Evolutionary conservation across 2,888 invertebrate genomes (phyloP).

Genomic region (Ceramica pisi): DNA sequence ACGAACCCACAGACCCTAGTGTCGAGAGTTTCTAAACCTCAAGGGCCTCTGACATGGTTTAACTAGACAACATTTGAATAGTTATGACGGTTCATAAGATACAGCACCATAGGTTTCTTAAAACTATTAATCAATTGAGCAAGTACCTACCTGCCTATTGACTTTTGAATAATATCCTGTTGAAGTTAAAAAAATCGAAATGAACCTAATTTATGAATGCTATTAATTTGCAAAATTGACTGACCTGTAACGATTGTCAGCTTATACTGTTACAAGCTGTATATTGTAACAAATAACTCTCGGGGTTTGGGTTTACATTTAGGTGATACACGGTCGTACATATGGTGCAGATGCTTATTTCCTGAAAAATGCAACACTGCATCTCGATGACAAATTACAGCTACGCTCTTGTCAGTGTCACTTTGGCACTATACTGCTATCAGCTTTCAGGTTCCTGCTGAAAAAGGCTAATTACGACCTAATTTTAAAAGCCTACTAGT

Average conservation of each 20-base stretch:
- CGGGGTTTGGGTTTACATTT: background rate
- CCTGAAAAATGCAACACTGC: conserved; percentile 1
- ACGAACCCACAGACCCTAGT: too few species aligned
- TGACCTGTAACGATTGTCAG: background rate
- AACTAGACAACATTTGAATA: too few species aligned
- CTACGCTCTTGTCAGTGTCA: conserved; percentile 3
- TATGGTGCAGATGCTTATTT: background rate
- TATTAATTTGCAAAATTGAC: conserved; percentile 7
- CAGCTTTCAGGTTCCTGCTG: too few species aligned
- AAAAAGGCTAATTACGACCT: too few species aligned
- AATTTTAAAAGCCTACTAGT: background rate
- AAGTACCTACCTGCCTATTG: background rate
- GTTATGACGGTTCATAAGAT: background rate
- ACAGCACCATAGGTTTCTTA: background rate
- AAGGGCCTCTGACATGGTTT: too few species aligned
- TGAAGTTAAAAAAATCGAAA: background rate
- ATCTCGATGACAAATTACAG: conserved; percentile 13
- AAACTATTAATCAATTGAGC: background rate
- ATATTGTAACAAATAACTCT: conserved; percentile 15
- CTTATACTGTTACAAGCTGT: conserved; percentile 28
- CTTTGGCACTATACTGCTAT: background rate
- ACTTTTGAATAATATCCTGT: background rate
- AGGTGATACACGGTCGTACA: background rate
- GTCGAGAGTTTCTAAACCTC: too few species aligned
- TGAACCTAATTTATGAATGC: conserved; percentile 3